Evolutionary conservation across 2,113 vertebrate genomes (phyloP).

Genomic region (Scomber japonicus): DNA sequence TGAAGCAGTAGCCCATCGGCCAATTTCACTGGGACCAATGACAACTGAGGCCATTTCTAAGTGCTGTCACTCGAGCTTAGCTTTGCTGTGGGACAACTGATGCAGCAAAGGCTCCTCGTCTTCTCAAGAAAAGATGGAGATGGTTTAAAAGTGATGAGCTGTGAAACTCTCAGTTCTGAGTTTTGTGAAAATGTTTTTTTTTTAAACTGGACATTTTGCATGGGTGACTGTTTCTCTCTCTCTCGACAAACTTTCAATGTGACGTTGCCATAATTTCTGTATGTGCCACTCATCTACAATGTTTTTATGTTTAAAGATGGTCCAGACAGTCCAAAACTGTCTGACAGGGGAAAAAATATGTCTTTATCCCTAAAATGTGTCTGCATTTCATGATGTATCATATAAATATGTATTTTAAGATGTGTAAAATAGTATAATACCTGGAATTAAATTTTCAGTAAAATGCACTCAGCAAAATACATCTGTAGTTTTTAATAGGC

Average conservation of each 20-base stretch:
- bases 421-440: constrained; percentile 8
- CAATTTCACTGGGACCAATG: constrained; percentile 11
- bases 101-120: constrained; percentile 6
- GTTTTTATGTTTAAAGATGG: constrained; percentile 38
- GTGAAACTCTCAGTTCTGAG: background rate
- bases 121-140: background rate
- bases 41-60: constrained; percentile 5
- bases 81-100: background rate
- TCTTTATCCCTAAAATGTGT: constrained; percentile 24
- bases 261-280: constrained; percentile 48
- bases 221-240: constrained; percentile 43
- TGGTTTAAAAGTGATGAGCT: background rate
- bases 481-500: constrained; percentile 16
- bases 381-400: constrained; percentile 30
- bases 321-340: constrained; percentile 37
- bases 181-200: constrained; percentile 13
- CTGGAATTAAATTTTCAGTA: constrained; percentile 19
- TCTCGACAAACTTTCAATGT: constrained; percentile 37
- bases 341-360: background rate
- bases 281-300: constrained; percentile 30
- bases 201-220: constrained; percentile 32
- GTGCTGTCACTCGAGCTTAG: constrained; percentile 16
- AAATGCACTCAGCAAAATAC: constrained; percentile 27
- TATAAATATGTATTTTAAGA: constrained; percentile 22
- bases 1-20: constrained; percentile 82